Evolutionary conservation across 2,797 vertebrate genomes (phyloP).

Genomic region (Poecilia picta): DNA sequence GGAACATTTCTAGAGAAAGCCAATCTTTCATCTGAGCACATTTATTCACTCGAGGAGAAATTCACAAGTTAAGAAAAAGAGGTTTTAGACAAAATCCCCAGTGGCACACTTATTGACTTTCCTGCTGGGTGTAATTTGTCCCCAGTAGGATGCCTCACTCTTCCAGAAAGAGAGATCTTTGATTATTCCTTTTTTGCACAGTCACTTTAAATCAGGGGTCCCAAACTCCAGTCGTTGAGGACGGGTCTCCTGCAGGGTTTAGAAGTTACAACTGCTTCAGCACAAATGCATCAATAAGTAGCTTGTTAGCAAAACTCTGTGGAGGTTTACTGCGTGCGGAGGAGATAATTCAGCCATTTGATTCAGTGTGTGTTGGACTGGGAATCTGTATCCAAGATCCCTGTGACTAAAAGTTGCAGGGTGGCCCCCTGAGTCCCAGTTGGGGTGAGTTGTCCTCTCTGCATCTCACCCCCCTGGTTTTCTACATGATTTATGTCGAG

Average conservation of each 20-base stretch:
- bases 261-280: not conserved
- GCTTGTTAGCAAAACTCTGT: not conserved
- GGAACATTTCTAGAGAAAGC: no score
- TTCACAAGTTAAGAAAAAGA: not conserved
- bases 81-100: not conserved
- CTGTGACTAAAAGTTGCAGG: not conserved
- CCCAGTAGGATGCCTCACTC: not conserved
- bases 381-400: not conserved
- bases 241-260: not conserved
- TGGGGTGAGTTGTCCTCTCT: not conserved
- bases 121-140: not conserved
- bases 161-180: not conserved
- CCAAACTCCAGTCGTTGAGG: not conserved
- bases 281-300: not conserved
- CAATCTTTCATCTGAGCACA: not conserved
- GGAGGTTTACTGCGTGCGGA: not conserved
- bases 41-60: not conserved
- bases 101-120: not conserved
- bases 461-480: not conserved
- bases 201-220: not conserved
- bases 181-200: conserved; percentile 2
- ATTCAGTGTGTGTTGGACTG: not conserved
- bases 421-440: not conserved
- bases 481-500: not conserved
- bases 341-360: not conserved